Percentiles rank a stretch among this genome's conserved stretches.
These are phyloP conservation scores for Nycteola revayana DNA, from an alignment of 2,888 invertebrate species.

Conservation along the genomic window DNA sequence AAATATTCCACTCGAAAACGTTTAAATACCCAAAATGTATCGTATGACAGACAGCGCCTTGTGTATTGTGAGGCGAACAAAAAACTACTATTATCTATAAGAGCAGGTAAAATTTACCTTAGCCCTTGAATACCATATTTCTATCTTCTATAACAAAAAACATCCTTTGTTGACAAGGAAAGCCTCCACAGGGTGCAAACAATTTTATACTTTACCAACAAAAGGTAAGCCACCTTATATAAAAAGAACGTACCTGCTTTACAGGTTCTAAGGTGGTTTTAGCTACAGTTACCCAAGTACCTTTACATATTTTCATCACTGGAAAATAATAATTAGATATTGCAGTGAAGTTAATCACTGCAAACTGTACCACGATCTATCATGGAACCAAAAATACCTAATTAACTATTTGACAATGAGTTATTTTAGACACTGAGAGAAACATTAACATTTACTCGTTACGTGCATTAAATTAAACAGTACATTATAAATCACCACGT, in stretches of 20 bases:
- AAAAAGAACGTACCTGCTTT: background rate
- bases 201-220: constrained; percentile 9
- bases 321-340: too few species aligned
- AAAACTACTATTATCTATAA: constrained; percentile 57
- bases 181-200: constrained; percentile 16
- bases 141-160: constrained; percentile 44
- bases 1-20: constrained; percentile 12
- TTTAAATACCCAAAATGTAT: constrained; percentile 40
- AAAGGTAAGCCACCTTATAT: constrained; percentile 1
- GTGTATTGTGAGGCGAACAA: constrained; percentile 31
- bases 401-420: too few species aligned
- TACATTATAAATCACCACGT: too few species aligned
- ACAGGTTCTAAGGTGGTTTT: constrained; percentile 23
- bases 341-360: too few species aligned
- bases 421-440: too few species aligned
- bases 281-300: constrained; percentile 22
- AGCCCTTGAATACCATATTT: constrained; percentile 44
- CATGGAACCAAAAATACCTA: too few species aligned
- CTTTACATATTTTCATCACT: too few species aligned
- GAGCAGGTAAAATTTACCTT: constrained; percentile 67
- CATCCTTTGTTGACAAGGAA: constrained; percentile 37
- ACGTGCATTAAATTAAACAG: too few species aligned
- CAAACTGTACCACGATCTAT: too few species aligned
- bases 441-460: too few species aligned
- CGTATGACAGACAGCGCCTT: constrained; percentile 47